A percentile compares a stretch with the other conserved stretches of the same genome.
These are phyloP conservation scores for Deilephila elpenor DNA, from an alignment of 2,888 invertebrate species.

Conservation along the genomic window DNA sequence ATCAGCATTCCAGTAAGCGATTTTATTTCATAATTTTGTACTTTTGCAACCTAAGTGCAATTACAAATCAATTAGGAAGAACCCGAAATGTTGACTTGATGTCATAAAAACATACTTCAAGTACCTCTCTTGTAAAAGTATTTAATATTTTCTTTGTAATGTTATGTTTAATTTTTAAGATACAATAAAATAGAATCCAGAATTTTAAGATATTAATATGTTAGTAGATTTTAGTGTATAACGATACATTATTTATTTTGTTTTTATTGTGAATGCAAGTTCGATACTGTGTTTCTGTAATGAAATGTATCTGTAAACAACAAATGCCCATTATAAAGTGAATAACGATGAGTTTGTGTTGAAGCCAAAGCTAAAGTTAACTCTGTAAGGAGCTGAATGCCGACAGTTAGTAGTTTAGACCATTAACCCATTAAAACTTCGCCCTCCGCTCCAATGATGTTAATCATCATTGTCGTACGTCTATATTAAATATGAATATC, in stretches of 20 bases:
- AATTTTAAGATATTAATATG: constrained; percentile 80
- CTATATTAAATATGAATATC: constrained; percentile 39
- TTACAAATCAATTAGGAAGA: neutral
- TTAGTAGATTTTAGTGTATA: constrained; percentile 63
- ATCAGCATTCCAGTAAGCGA: constrained; percentile 18
- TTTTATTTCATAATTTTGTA: neutral
- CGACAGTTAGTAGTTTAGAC: constrained; percentile 39
- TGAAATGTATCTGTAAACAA: neutral
- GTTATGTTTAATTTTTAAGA: constrained; percentile 76
- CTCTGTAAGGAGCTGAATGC: constrained; percentile 39
- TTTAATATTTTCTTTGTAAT: constrained; percentile 62
- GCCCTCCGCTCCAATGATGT: constrained; percentile 43
- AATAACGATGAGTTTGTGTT: constrained; percentile 37
- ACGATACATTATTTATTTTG: constrained; percentile 74
- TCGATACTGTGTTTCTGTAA: constrained; percentile 36
- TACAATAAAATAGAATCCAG: constrained; percentile 77
- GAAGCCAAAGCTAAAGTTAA: constrained; percentile 43
- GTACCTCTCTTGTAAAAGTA: constrained; percentile 59
- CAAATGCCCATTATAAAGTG: neutral
- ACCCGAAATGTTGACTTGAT: neutral
- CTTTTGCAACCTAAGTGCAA: neutral
- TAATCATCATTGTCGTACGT: constrained; percentile 41
- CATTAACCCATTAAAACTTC: constrained; percentile 40
- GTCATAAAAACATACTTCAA: constrained; percentile 40
- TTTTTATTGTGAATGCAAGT: constrained; percentile 54